A percentile compares a stretch with the other conserved stretches of the same genome.
These are phyloP conservation scores for Lydus trimaculatus DNA, from an alignment of 2,888 invertebrate species.

Conservation along the genomic window DNA sequence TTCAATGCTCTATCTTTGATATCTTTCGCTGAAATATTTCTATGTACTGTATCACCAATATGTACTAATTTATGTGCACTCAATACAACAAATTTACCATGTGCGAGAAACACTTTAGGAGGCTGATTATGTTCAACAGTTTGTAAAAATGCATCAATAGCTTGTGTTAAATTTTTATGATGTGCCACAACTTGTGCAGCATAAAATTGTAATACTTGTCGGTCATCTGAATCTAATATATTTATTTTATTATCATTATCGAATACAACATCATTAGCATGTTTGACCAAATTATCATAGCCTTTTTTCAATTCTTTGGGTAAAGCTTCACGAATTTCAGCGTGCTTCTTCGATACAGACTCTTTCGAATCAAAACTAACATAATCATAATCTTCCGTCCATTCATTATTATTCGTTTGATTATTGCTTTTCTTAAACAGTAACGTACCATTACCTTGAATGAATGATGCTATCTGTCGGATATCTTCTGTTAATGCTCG, in stretches of 20 bases:
- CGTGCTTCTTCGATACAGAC: constrained; percentile 73
- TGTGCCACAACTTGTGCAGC: constrained; percentile 86
- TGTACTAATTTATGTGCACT: constrained; percentile 93
- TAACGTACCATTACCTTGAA: constrained; percentile 83
- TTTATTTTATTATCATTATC: constrained; percentile 59
- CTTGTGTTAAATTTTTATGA: constrained; percentile 82
- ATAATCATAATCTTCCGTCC: constrained; percentile 90
- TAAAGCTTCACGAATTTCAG: constrained; percentile 75
- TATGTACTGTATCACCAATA: constrained; percentile 92
- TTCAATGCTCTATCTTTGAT: constrained; percentile 76
- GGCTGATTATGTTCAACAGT: constrained; percentile 94
- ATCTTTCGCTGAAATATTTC: constrained; percentile 79
- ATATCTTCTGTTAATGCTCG: constrained; percentile 89
- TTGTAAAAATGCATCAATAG: constrained; percentile 90
- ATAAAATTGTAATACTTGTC: constrained; percentile 86
- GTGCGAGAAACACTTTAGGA: constrained; percentile 91
- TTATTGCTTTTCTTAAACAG: constrained; percentile 75
- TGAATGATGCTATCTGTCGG: constrained; percentile 87
- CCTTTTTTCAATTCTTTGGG: constrained; percentile 77
- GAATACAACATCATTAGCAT: constrained; percentile 71
- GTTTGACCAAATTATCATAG: constrained; percentile 77
- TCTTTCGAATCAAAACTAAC: constrained; percentile 84
- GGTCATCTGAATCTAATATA: constrained; percentile 76
- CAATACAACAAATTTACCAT: constrained; percentile 93
- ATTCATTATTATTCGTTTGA: constrained; percentile 63